phyloP scores from a whole-genome alignment of 2,888 invertebrate genomes.

The Drosophila niveifrons region DNA sequence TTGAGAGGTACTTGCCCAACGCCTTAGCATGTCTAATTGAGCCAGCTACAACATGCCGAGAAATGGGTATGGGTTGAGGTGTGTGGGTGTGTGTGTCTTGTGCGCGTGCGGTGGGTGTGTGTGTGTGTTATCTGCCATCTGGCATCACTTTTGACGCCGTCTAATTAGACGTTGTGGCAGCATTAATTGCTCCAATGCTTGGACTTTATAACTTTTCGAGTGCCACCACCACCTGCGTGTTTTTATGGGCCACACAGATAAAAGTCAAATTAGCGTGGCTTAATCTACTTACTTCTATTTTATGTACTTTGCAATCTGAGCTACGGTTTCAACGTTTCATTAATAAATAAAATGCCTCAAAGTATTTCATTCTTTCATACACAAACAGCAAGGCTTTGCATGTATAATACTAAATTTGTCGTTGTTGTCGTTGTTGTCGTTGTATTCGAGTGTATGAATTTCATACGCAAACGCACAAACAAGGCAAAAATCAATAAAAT shows the following conservation, averaged over 20 bases:
- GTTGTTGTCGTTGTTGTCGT: slow-evolving; percentile 2
- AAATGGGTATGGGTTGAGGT: slow-evolving; percentile 15
- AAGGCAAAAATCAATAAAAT: slow-evolving; percentile 75
- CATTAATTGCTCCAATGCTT: slow-evolving; percentile 69
- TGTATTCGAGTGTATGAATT: slow-evolving; percentile 55
- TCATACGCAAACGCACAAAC: slow-evolving; percentile 45
- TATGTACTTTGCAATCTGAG: neutral
- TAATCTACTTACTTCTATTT: slow-evolving; percentile 41
- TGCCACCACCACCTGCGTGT: slow-evolving; percentile 34
- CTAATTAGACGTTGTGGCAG: slow-evolving; percentile 78
- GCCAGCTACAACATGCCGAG: slow-evolving; percentile 26
- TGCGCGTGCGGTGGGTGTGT: slow-evolving; percentile 33
- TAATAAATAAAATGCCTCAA: slow-evolving; percentile 63
- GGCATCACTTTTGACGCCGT: slow-evolving; percentile 62
- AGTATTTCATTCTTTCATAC: slow-evolving; percentile 51
- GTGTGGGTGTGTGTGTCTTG: slow-evolving; percentile 27
- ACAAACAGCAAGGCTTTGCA: slow-evolving; percentile 66
- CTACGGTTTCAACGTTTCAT: slow-evolving; percentile 13
- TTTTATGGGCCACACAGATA: slow-evolving; percentile 58
- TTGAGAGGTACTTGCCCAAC: slow-evolving; percentile 54
- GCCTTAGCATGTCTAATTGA: slow-evolving; percentile 66
- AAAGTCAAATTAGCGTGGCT: slow-evolving; percentile 61
- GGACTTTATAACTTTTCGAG: slow-evolving; percentile 71
- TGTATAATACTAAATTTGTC: slow-evolving; percentile 51
- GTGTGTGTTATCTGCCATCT: slow-evolving; percentile 66